Evolutionary conservation across 2,888 invertebrate genomes (phyloP).

Genomic region (Drosophila lacicola): DNA sequence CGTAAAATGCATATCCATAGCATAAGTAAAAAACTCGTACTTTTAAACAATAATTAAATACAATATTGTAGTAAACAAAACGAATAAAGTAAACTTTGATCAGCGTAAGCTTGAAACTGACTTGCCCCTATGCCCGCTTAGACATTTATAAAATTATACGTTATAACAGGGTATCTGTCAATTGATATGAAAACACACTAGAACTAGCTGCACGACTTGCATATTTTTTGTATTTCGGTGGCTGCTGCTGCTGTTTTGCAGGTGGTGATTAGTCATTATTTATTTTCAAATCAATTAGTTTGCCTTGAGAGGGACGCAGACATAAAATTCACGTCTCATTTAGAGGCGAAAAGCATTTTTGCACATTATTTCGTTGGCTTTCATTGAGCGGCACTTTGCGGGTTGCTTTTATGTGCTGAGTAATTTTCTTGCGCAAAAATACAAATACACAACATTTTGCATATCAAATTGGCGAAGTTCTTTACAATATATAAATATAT

Average conservation of each 20-base stretch:
- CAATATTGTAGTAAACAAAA: too few relatives aligned
- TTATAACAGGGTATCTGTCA: conserved; percentile 21
- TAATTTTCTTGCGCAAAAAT: conserved; percentile 41
- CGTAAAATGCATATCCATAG: too few relatives aligned
- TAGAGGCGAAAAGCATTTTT: conserved; percentile 64
- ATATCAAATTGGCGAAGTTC: background rate
- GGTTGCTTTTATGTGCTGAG: conserved; percentile 37
- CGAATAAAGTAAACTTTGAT: too few relatives aligned
- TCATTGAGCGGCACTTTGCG: conserved; percentile 15
- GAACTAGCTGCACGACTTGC: conserved; percentile 5
- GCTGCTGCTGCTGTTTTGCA: conserved; percentile 42
- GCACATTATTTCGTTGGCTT: conserved; percentile 42
- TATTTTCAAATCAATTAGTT: conserved; percentile 79
- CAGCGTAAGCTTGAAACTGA: too few relatives aligned
- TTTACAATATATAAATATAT: conserved; percentile 13
- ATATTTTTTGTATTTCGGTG: conserved; percentile 8
- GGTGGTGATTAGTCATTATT: conserved; percentile 80
- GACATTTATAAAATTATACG: too few relatives aligned
- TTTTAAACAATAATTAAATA: too few relatives aligned
- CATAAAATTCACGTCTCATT: conserved; percentile 72
- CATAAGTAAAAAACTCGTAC: too few relatives aligned
- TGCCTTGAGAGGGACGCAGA: conserved; percentile 47
- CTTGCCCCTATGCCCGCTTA: too few relatives aligned
- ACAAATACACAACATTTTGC: conserved; percentile 4
- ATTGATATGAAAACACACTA: conserved; percentile 3